Base-by-base conservation (phyloP, 2,113 vertebrate genomes). In the Copsychus sechellarum region DNA sequence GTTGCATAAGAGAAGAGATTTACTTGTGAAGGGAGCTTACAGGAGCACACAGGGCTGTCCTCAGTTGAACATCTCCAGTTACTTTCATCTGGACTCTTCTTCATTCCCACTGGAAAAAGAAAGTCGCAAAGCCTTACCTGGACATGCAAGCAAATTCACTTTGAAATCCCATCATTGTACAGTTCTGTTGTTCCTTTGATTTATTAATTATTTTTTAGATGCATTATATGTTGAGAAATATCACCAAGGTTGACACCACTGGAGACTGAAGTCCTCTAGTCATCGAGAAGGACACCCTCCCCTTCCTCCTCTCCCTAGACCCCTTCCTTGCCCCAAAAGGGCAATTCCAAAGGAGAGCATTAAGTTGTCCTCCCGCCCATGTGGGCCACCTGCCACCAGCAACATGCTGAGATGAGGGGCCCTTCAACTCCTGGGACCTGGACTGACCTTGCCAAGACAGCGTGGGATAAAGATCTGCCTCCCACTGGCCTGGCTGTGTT, bases 11-110 rank as follows among this genome's bases (percentile, higher is more conserved):
- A 78, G 80, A 91, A 94, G 87, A 96, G 73, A 90, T 88, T 90
- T 84, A 60, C 71, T 92, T 93, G 94, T 94, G 80, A 96, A 96
- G 95, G 96, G 91, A 82, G 51, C 78, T 96, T 56, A 66, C 60
- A 67, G 58, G 72, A 94, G 58, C 77, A 83, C 64, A 74, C 42
- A 86, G 80, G 90, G 85, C 73, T 95, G 24, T 82, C 74, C 64
- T 95, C 83, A 79, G 72, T 91, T 95, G 86, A 54, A n/a, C 74
- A 47, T 56, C 56, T 76, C 14, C 66, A 25, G 58, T 71, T 92
- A 50, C 48, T 83, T 91, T 94, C 81, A 57, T 38, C 76, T 86
- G 95, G 86, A 90, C 88, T 93, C 53, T 81, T 91, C 67, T 71
- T 84, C 81, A 38, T 92, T 36, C 48, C 54, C 60, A 20, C 1